Evolutionary conservation across 1,140 invertebrate species (phyloP).

Genomic region (Meloidogyne chitwoodi): DNA sequence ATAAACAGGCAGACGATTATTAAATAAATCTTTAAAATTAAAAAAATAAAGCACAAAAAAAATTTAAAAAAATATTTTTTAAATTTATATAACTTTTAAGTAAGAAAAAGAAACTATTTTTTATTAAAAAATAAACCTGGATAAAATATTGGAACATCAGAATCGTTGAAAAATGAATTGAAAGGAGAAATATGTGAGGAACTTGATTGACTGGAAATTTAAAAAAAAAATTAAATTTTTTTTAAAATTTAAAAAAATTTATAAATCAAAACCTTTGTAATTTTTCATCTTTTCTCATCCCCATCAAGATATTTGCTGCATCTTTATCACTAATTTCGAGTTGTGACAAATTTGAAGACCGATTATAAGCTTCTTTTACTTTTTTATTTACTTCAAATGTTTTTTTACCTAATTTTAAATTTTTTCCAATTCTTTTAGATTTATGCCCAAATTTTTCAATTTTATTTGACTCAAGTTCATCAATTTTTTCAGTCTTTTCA

Average conservation of each 20-base stretch:
- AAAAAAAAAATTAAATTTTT: too few relatives aligned
- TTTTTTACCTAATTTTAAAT: background rate
- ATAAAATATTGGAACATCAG: background rate
- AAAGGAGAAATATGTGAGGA: background rate
- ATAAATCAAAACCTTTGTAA: background rate
- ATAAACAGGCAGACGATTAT: conserved; percentile 1
- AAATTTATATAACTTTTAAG: background rate
- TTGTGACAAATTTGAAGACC: background rate
- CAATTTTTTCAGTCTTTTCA: background rate
- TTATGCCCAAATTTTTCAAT: background rate
- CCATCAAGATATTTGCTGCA: background rate
- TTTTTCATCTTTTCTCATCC: background rate
- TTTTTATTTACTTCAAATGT: conserved; percentile 4
- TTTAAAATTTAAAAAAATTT: background rate
- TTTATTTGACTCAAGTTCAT: background rate
- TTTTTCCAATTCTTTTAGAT: background rate
- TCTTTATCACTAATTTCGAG: background rate
- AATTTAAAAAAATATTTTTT: background rate
- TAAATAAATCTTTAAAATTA: background rate
- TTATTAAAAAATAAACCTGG: background rate
- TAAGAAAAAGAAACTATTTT: background rate
- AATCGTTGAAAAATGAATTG: background rate
- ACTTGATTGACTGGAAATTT: background rate
- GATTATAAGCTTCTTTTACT: conserved; percentile 6
- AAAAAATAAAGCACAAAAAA: background rate